Percentiles rank a stretch among this genome's conserved stretches.
Evolutionary conservation across 2,888 invertebrate genomes (phyloP).

Genomic region (Stomorhina lunata): DNA sequence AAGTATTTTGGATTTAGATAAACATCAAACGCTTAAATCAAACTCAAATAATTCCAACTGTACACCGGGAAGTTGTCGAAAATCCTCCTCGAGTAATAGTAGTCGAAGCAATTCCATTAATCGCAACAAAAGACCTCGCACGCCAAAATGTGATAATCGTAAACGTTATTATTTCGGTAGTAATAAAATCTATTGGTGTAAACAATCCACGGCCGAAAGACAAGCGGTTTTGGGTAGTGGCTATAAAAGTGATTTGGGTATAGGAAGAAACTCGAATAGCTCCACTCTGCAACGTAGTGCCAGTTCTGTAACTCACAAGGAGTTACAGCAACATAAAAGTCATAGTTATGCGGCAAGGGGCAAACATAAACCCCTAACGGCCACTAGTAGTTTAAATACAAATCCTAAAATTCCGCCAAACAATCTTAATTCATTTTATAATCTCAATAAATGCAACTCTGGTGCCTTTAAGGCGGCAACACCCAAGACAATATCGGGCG

Average conservation of each 20-base stretch:
- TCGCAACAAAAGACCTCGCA: slow-evolving; percentile 50
- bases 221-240: not conserved
- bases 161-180: slow-evolving; percentile 74
- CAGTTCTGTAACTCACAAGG: slow-evolving; percentile 71
- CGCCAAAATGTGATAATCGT: slow-evolving; percentile 60
- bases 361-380: slow-evolving; percentile 45
- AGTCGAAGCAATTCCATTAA: slow-evolving; percentile 16
- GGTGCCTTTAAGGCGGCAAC: slow-evolving; percentile 26
- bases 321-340: slow-evolving; percentile 63
- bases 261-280: not conserved
- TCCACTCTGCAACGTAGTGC: slow-evolving; percentile 70
- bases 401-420: slow-evolving; percentile 29
- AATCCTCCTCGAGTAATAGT: no score
- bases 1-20: slow-evolving; percentile 36
- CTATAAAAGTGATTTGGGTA: slow-evolving; percentile 33
- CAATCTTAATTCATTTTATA: slow-evolving; percentile 67
- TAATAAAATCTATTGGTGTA: slow-evolving; percentile 76
- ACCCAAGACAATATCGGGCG: slow-evolving; percentile 67
- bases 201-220: slow-evolving; percentile 69
- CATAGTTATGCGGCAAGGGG: slow-evolving; percentile 1
- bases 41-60: slow-evolving; percentile 49
- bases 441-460: slow-evolving; percentile 40
- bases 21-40: slow-evolving; percentile 18
- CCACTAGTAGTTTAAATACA: slow-evolving; percentile 31
- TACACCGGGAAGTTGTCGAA: slow-evolving; percentile 66